These are phyloP conservation scores for Sarcophaga bullata DNA, from an alignment of 1,140 invertebrate genomes.

Conservation along the genomic window DNA sequence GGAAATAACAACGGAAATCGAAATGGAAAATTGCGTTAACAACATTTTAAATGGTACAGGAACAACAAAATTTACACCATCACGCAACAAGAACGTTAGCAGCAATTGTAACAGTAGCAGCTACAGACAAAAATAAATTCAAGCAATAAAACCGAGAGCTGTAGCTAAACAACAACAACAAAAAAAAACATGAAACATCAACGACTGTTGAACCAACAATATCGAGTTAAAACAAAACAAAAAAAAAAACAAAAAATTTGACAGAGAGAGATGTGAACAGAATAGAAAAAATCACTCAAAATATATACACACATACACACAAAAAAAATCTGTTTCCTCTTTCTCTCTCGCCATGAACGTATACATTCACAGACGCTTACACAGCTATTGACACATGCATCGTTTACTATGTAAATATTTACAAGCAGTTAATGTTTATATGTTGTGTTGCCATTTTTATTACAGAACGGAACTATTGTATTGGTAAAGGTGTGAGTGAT, in stretches of 20 bases:
- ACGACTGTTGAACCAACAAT: slow-evolving; percentile 2
- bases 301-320: no score
- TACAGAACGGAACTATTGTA: no score
- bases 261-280: background rate
- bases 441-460: background rate
- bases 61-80: slow-evolving; percentile 25
- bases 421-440: slow-evolving; percentile 30
- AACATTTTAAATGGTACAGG: slow-evolving; percentile 38
- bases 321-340: background rate
- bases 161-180: background rate
- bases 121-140: no score
- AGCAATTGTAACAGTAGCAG: background rate
- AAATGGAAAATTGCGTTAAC: slow-evolving; percentile 40
- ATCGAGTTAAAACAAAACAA: background rate
- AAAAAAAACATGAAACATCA: background rate
- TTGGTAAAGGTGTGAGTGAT: no score
- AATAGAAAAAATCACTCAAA: background rate
- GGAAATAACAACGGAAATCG: slow-evolving; percentile 40
- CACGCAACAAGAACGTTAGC: background rate
- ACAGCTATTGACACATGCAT: background rate
- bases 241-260: no score
- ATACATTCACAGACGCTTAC: background rate
- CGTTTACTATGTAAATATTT: slow-evolving; percentile 34
- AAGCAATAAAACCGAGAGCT: no score
- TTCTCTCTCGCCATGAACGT: background rate